Percentiles rank a stretch among this genome's conserved stretches.
phyloP scores from a whole-genome alignment of 1,140 invertebrate species.

The Cydia pomonella region DNA sequence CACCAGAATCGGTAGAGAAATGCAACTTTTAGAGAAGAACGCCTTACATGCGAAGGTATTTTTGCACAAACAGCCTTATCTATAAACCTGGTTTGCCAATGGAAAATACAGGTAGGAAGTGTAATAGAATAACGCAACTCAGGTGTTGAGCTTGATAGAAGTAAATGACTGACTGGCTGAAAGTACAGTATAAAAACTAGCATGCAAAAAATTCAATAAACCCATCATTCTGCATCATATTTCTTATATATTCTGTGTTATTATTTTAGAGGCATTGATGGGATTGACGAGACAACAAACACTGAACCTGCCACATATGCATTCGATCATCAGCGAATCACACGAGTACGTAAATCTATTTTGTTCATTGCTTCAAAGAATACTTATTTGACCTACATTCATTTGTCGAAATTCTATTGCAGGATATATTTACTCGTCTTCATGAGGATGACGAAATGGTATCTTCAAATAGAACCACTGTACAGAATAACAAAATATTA shows the following conservation, averaged over 20 bases:
- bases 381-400: too few relatives aligned
- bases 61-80: too few relatives aligned
- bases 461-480: constrained; percentile 82
- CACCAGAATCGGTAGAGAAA: too few relatives aligned
- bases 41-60: too few relatives aligned
- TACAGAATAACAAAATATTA: constrained; percentile 78
- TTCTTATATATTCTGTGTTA: not conserved
- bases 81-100: too few relatives aligned
- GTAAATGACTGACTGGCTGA: too few relatives aligned
- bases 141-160: too few relatives aligned
- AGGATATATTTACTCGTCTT: constrained; percentile 76
- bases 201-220: too few relatives aligned
- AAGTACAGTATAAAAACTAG: too few relatives aligned
- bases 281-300: constrained; percentile 59
- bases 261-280: constrained; percentile 60
- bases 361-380: not conserved
- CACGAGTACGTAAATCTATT: constrained; percentile 47
- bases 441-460: constrained; percentile 82
- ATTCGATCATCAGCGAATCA: constrained; percentile 47
- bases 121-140: too few relatives aligned
- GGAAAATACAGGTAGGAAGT: too few relatives aligned
- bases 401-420: constrained; percentile 37
- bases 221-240: not conserved
- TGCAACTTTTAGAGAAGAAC: too few relatives aligned
- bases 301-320: constrained; percentile 45